These are phyloP conservation scores for Spermophilus dauricus DNA, from an alignment of 2,113 vertebrate genomes.

Conservation along the genomic window DNA sequence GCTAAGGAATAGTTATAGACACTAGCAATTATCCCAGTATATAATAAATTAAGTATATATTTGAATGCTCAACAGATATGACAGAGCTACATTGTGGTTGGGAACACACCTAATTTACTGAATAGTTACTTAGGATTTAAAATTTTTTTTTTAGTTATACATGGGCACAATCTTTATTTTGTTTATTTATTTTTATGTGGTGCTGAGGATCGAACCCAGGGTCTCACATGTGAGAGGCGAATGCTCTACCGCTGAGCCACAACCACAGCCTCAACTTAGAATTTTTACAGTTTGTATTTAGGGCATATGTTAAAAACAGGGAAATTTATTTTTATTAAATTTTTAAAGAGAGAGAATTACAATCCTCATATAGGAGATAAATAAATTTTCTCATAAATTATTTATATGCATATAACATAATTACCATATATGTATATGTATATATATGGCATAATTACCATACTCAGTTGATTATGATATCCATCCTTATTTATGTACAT, in stretches of 20 bases:
- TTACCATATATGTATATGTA: background rate
- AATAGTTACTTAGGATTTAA: slow-evolving; percentile 50
- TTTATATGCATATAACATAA: background rate
- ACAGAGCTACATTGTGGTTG: background rate
- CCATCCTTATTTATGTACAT: background rate
- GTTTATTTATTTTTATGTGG: too few relatives aligned
- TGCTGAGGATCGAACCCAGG: too few relatives aligned
- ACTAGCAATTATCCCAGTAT: background rate
- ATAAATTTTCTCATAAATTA: slow-evolving; percentile 11
- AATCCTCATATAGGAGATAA: background rate
- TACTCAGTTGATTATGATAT: background rate
- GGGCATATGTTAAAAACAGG: background rate
- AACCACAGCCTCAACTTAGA: background rate
- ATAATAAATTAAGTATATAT: slow-evolving; percentile 44
- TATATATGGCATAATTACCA: background rate
- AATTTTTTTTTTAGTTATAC: too few relatives aligned
- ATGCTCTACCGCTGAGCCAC: too few relatives aligned
- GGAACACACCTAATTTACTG: background rate
- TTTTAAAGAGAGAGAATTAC: background rate
- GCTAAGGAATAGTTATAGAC: background rate
- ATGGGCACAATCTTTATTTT: too few relatives aligned
- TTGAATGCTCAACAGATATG: background rate
- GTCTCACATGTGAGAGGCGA: too few relatives aligned
- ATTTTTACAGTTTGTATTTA: slow-evolving; percentile 21
- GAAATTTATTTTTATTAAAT: background rate